Evolutionary conservation across 2,797 vertebrate species (phyloP), one percentile per base, ranked within the genome.

Genomic region (Rachycentron canadum): DNA sequence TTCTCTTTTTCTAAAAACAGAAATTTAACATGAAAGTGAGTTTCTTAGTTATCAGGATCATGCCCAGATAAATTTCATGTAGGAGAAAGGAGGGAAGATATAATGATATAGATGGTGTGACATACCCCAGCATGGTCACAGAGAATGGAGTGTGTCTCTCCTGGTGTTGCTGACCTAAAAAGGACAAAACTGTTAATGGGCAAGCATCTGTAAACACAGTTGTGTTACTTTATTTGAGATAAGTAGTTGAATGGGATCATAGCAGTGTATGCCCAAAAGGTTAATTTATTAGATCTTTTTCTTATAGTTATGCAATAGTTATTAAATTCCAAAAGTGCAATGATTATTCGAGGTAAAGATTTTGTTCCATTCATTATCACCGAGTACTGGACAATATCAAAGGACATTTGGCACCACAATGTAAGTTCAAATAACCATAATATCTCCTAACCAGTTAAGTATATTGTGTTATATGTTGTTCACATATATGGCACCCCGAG

Each of bases 1-100:
- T 96, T 90, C 95, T 94, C 85, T 96, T 96, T 75, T 96, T 96
- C 95, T 96, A 88, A 84, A 90, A 85, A 62, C 21, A 90, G 53
- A 88, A 76, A 79, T 69, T 3, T 13, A 82, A 81, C 26, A 32
- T 50, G 32, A 85, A 61, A 34, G 11, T 72, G 2, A 78, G 16
- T 26, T 38, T 58, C 7, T 59, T 52, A 17, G 7, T 13, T 41
- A 45, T 10, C 5, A 7, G 0, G 9, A 26, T 16, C 21, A 17
- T 1, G 12, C 9, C 5, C 23, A 26, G 23, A 52, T 5, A 26
- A 1, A 16, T 41, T 81, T 66, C 7, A 53, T 57, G 26, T 11
- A 28, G 8, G 7, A 38, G 21, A 26, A 32, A 43, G 16, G 14
- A 32, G 8, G 0, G 28, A 1, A 41, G 49, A 41, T 5, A 58